Evolutionary conservation across 2,113 vertebrate genomes (phyloP).

Genomic region (Xiphophorus hellerii): DNA sequence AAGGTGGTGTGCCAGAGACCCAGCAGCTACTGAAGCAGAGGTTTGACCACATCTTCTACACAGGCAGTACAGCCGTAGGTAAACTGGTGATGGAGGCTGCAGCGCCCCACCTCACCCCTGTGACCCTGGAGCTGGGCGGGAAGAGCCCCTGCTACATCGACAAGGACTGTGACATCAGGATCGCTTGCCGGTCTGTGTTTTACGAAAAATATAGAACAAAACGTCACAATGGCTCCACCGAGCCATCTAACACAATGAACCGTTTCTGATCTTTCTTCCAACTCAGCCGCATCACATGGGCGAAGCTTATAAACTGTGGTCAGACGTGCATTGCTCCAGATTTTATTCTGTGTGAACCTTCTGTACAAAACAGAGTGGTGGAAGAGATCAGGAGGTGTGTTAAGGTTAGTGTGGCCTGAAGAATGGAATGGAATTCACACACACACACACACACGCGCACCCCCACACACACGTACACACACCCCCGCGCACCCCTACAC

Average conservation of each 20-base stretch:
- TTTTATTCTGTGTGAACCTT: conserved; percentile 88
- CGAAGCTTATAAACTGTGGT: conserved; percentile 90
- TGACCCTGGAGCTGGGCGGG: conserved; percentile 93
- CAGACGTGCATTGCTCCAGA: conserved; percentile 94
- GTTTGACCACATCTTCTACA: conserved; percentile 93
- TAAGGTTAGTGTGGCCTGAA: conserved; percentile 67
- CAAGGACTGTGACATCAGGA: conserved; percentile 85
- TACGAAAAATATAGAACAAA: no score
- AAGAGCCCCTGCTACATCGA: conserved; percentile 95
- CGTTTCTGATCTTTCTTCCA: neutral
- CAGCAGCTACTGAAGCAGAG: conserved; percentile 84
- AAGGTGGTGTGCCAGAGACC: conserved; percentile 85
- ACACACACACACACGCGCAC: no score
- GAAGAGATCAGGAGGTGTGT: conserved; percentile 83
- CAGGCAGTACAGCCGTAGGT: conserved; percentile 83
- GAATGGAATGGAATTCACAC: neutral
- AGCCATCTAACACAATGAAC: neutral
- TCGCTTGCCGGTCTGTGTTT: conserved; percentile 79
- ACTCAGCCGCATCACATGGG: conserved; percentile 89
- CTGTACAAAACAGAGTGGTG: conserved; percentile 82
- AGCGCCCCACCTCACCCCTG: conserved; percentile 87
- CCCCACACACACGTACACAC: no score
- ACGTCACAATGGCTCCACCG: neutral
- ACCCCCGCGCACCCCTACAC: accelerated
- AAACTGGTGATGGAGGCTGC: conserved; percentile 89